Evolutionary conservation across 2,113 vertebrate genomes (phyloP), one percentile per base, ranked within the genome.

Genomic region (Entelurus aequoreus): DNA sequence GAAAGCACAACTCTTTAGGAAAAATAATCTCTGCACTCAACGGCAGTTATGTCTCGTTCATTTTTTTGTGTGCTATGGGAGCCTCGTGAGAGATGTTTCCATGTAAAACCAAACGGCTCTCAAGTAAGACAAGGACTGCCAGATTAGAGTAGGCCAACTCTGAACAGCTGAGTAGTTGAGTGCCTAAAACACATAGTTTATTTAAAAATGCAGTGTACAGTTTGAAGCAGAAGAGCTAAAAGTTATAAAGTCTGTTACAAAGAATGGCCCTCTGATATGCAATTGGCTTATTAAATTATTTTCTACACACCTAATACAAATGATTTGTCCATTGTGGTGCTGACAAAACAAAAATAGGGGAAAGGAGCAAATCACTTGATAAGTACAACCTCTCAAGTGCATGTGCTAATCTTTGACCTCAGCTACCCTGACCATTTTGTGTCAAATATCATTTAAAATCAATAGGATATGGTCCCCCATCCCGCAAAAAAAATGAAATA

Each of bases 41-140:
- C 57, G 49, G 46, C 19, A 15, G 56, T 53, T 51, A 62, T 48
- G 62, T 63, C 5, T 65, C 44, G 21, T 66, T 77, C 37, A 57
- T 51, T 66, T 69, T 19, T 40, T 56, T 56, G 12, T 42, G 47
- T 69, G 61, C 49, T 65, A 15, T 48, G 58, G 67, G 62, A 72
- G 63, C 47, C 66, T 57, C 1, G 10, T 49, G 58, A 72, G 65
- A 71, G 71, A 71, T 21, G 38, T 40, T 76, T 19, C 53, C 1
- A 40, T 75, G 60, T 64, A 62, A 74, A 64, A 76, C 74, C 66
- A 62, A 74, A 44, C 51, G 51, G 19, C 57, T 66, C 67, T 77
- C 53, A 77, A 66, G 42, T 79, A 66, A 68, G 77, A 80, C 69
- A 74, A 71, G 49, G 76, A 70, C 63, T 78, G 21, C 50, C 51